Percentiles rank a stretch among this genome's conserved stretches.
phyloP scores from a whole-genome alignment of 2,888 invertebrate species.

The Seira ritae region DNA sequence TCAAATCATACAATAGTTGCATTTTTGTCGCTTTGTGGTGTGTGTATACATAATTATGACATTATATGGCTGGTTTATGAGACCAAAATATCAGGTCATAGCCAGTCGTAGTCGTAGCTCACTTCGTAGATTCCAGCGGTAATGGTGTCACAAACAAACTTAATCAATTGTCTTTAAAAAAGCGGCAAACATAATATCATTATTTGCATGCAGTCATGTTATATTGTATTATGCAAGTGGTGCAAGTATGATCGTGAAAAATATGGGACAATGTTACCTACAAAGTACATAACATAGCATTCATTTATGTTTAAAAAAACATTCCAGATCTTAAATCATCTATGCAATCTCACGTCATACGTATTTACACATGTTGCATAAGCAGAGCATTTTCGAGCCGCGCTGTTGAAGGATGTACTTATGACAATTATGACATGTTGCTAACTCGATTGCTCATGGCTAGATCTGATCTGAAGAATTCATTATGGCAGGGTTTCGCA shows the following conservation, averaged over 20 bases:
- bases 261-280: background rate
- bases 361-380: too few relatives aligned
- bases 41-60: background rate
- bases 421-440: too few relatives aligned
- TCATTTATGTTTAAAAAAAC: background rate
- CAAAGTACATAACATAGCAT: background rate
- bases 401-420: too few relatives aligned
- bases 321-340: background rate
- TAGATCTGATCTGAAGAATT: conserved; percentile 39
- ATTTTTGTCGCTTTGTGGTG: background rate
- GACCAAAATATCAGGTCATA: background rate
- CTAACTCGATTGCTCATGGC: background rate
- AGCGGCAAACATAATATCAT: background rate
- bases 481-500: conserved; percentile 45
- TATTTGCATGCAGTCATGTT: background rate
- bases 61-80: background rate
- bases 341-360: too few relatives aligned
- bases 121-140: background rate
- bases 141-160: background rate
- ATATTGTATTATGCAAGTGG: background rate
- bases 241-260: background rate
- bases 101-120: background rate
- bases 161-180: background rate
- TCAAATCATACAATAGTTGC: background rate
- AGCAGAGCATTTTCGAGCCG: too few relatives aligned